Evolutionary conservation across 2,113 vertebrate genomes (phyloP).

Genomic region (Tenrec ecaudatus): DNA sequence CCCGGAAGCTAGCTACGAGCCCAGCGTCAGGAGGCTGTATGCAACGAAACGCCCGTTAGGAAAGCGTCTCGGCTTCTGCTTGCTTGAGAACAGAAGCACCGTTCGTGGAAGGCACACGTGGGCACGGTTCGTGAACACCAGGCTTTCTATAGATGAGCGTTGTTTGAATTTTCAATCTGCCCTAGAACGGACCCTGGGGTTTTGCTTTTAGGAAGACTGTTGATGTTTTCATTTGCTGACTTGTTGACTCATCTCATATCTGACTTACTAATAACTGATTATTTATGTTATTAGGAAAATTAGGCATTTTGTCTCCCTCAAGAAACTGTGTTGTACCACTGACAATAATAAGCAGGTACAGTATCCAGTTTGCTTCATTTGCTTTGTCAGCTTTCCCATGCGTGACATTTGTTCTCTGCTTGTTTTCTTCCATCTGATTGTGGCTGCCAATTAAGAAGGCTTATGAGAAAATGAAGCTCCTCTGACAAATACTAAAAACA

Average conservation of each 20-base stretch:
- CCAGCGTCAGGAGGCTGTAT: neutral
- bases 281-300: conserved; percentile 93
- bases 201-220: neutral
- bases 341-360: conserved; percentile 96
- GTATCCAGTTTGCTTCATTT: conserved; percentile 7
- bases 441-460: neutral
- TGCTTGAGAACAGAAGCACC: neutral
- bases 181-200: neutral
- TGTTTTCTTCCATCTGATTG: neutral
- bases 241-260: conserved; percentile 44
- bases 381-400: neutral
- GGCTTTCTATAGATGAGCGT: neutral
- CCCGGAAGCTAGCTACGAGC: neutral
- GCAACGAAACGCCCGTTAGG: neutral
- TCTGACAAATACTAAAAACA: neutral
- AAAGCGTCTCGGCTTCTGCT: neutral
- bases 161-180: conserved; percentile 42
- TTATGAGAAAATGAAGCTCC: conserved; percentile 1
- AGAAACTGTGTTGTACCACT: conserved; percentile 90
- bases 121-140: rapidly evolving
- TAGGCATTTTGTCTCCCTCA: conserved; percentile 96
- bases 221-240: conserved; percentile 59
- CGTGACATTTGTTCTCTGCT: neutral
- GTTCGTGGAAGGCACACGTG: neutral
- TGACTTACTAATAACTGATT: conserved; percentile 80